These are phyloP conservation scores for Sebastes dallii DNA, from an alignment of 2,797 vertebrate species.

Conservation along the genomic window DNA sequence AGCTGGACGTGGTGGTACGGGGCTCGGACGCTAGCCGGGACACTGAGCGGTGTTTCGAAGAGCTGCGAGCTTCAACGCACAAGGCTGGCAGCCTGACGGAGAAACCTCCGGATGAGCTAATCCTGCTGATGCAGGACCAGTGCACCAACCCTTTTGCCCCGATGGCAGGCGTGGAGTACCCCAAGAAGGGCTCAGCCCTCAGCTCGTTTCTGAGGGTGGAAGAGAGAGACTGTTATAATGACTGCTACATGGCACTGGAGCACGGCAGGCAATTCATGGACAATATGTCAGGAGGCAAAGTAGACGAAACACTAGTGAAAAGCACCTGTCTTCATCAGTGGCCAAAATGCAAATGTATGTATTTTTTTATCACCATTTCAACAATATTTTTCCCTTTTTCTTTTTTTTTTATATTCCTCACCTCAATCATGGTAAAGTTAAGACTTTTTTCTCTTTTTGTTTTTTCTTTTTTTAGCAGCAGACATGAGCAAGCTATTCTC, in stretches of 20 bases:
- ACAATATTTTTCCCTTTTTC: not conserved
- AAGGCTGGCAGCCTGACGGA: constrained; percentile 85
- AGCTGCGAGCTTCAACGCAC: constrained; percentile 86
- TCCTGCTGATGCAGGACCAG: constrained; percentile 95
- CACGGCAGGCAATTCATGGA: constrained; percentile 99
- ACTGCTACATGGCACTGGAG: constrained; percentile 98
- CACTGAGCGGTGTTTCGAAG: constrained; percentile 93
- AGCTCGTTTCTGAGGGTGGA: constrained; percentile 86
- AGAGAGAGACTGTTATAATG: constrained; percentile 95
- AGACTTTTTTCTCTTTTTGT: not conserved
- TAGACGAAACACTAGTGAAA: constrained; percentile 97
- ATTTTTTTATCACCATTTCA: not conserved
- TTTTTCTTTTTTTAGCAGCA: constrained; percentile 72
- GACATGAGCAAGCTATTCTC: constrained; percentile 97
- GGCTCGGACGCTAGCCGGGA: constrained; percentile 93
- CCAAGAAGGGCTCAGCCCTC: constrained; percentile 50
- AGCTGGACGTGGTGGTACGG: constrained; percentile 94
- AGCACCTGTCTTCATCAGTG: constrained; percentile 97
- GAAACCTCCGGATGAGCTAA: constrained; percentile 92
- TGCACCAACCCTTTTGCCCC: constrained; percentile 97
- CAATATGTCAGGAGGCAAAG: constrained; percentile 99
- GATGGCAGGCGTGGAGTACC: constrained; percentile 88
- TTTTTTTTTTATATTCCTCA: not conserved
- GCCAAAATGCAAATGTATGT: constrained; percentile 92
- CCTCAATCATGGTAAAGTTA: not conserved